Base-by-base conservation (phyloP, 1,140 invertebrate species). In the Bombus sibiricus region DNA sequence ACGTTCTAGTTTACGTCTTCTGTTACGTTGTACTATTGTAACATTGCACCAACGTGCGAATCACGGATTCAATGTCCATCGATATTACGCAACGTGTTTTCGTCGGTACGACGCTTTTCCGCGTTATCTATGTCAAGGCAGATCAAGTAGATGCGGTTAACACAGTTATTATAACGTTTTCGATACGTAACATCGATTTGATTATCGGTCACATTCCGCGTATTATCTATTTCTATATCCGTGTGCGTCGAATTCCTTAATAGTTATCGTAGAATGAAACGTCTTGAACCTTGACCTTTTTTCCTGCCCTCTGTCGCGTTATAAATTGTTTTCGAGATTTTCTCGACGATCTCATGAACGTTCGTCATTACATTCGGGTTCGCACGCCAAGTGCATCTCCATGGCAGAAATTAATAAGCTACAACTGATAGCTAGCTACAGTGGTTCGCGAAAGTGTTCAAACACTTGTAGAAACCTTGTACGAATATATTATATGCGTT, bases 81-180 rank as follows among this genome's bases (percentile, higher is more conserved):
- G n/a, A 34, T 47, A 15, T 59, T 78, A 43, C 28, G 53, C 34
- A 69, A 84, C 28, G 39, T 34, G 53, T 71, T 71, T 84, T 79
- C 62, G 66, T 59, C 64, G 25, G 10, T 72, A 73, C 18, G 1
- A 47, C 18, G 28, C 18, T 62, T 37, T 72, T 57, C 34, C 10
- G 34, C 1, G 32, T 59, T n/a, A 62, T 37, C 28, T 1, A 1
- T 64, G 53, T 39, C 83, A 47, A 62, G 68, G 83, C 47, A 32
- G 62, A 84, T 77, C 28, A 22, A 76, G 8, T 3, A 4, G 18
- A 28, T 22, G 22, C 13, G 8, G 0, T 71, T 78, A 78, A 69
- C 15, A 8, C 37, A 0, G 47, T 71, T 47, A 47, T 62, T 37
- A 18, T 32, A 18, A 59, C 25, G 6, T 13, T 66, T 68, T 25